Evolutionary conservation across 2,888 invertebrate species (phyloP).

Genomic region (Yponomeuta evonymella): DNA sequence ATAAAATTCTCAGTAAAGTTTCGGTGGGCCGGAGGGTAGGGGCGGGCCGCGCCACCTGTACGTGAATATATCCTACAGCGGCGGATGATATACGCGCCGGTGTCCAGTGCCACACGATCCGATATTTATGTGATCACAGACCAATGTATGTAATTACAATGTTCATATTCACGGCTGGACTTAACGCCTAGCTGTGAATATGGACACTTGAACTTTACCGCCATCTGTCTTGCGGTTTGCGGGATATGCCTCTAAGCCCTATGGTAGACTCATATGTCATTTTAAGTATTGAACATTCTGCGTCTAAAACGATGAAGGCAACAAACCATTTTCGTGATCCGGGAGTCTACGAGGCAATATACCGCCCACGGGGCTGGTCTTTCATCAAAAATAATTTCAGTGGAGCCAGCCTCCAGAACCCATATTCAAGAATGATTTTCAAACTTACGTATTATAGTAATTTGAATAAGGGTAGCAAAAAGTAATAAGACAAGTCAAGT

Average conservation of each 20-base stretch:
- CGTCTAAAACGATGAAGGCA: background rate
- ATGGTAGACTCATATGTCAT: too few species aligned
- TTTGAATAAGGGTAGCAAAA: slow-evolving; percentile 15
- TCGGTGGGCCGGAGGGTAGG: slow-evolving; percentile 43
- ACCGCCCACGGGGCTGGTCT: background rate
- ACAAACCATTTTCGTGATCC: background rate
- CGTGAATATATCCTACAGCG: slow-evolving; percentile 50
- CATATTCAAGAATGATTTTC: slow-evolving; percentile 7
- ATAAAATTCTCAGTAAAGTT: slow-evolving; percentile 18
- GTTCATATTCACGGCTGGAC: slow-evolving; percentile 14
- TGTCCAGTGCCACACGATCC: slow-evolving; percentile 24
- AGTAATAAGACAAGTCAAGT: slow-evolving; percentile 14
- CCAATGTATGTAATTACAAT: slow-evolving; percentile 56
- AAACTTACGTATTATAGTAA: slow-evolving; percentile 11
- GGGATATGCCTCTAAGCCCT: too few species aligned
- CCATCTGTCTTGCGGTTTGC: background rate
- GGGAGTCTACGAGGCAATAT: background rate
- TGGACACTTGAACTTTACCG: background rate
- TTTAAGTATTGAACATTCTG: too few species aligned
- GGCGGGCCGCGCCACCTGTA: slow-evolving; percentile 67
- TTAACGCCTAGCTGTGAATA: slow-evolving; percentile 8
- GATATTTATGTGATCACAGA: slow-evolving; percentile 64
- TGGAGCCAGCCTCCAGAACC: slow-evolving; percentile 2
- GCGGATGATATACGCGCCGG: slow-evolving; percentile 14
- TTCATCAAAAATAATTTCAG: background rate